Percentiles rank a stretch among this genome's conserved stretches.
These are phyloP conservation scores for Oligia fasciuncula DNA, from an alignment of 2,888 invertebrate species.

Conservation along the genomic window DNA sequence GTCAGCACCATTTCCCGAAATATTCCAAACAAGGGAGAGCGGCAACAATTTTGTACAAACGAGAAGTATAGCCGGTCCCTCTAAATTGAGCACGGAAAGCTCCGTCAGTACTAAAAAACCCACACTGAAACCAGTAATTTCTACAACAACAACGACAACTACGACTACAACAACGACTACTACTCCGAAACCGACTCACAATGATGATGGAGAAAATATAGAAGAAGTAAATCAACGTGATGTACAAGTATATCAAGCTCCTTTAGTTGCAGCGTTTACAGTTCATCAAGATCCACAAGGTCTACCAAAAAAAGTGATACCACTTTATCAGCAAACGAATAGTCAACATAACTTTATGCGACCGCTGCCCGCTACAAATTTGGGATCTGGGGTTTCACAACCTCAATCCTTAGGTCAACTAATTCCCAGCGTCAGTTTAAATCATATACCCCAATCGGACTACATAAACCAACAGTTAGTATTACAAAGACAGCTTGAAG, in stretches of 20 bases:
- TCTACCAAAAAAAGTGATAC: constrained; percentile 94
- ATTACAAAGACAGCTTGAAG: constrained; percentile 89
- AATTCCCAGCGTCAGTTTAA: constrained; percentile 65
- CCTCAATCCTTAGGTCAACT: constrained; percentile 66
- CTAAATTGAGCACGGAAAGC: constrained; percentile 72
- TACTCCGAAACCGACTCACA: constrained; percentile 92
- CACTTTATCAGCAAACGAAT: constrained; percentile 90
- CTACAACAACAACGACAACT: constrained; percentile 81
- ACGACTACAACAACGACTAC: constrained; percentile 90
- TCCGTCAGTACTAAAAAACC: constrained; percentile 71
- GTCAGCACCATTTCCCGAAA: constrained; percentile 82
- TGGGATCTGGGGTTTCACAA: constrained; percentile 67
- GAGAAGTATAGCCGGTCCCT: constrained; percentile 80
- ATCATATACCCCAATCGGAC: constrained; percentile 72
- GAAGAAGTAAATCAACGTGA: constrained; percentile 92
- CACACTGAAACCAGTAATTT: constrained; percentile 64
- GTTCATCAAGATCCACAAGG: constrained; percentile 95
- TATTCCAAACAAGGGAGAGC: constrained; percentile 83
- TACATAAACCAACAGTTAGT: constrained; percentile 82
- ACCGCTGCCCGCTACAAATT: constrained; percentile 69
- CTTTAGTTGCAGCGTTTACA: constrained; percentile 95
- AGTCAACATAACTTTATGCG: constrained; percentile 62
- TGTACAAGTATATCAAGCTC: constrained; percentile 95
- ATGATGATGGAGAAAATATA: constrained; percentile 92
- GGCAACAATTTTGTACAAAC: constrained; percentile 81